Conservation (phyloP, 37 sponge, comb jelly and placozoan genomes). For the Bolinopsis microptera region DNA sequence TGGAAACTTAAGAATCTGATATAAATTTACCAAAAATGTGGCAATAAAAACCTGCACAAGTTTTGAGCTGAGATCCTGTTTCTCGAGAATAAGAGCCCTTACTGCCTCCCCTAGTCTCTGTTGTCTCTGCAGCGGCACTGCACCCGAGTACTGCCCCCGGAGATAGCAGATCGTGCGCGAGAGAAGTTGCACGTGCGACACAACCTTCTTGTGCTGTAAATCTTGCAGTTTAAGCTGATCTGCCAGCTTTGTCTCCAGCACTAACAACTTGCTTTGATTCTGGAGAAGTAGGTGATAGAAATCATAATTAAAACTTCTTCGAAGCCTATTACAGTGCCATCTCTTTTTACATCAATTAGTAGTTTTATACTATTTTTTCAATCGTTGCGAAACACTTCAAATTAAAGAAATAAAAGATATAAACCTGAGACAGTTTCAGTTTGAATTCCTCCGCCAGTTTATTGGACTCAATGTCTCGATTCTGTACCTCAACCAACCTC, state of each 20-base stretch:
- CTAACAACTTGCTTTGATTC: conserved; percentile 33
- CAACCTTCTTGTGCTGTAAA: conserved; percentile 35
- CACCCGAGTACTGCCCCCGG: conserved; percentile 39
- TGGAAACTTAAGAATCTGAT: too few species aligned
- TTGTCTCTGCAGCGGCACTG: conserved; percentile 45
- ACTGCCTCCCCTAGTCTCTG: conserved; percentile 55
- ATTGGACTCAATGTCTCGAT: conserved; percentile 13
- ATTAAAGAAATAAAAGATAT: too few species aligned
- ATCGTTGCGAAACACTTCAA: too few species aligned
- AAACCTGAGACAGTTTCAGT: conserved; percentile 29
- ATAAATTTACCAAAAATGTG: too few species aligned
- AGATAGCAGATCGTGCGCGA: conserved; percentile 61
- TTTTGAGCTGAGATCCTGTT: conserved; percentile 7
- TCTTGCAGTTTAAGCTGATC: background rate
- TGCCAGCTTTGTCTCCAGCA: conserved; percentile 39
- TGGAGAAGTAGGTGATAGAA: background rate
- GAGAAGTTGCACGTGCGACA: conserved; percentile 31
- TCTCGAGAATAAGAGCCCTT: background rate
- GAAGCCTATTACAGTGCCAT: too few species aligned
- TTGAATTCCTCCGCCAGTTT: conserved; percentile 6
- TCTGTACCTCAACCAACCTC: conserved; percentile 4
- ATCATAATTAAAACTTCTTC: too few species aligned
- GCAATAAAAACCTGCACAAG: conserved; percentile 7
- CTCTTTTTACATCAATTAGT: too few species aligned
- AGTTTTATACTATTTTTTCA: too few species aligned